Percentiles rank a stretch among this genome's conserved stretches.
These are phyloP conservation scores for Prunella strophiata DNA, from an alignment of 2,797 vertebrate species.

Conservation along the genomic window DNA sequence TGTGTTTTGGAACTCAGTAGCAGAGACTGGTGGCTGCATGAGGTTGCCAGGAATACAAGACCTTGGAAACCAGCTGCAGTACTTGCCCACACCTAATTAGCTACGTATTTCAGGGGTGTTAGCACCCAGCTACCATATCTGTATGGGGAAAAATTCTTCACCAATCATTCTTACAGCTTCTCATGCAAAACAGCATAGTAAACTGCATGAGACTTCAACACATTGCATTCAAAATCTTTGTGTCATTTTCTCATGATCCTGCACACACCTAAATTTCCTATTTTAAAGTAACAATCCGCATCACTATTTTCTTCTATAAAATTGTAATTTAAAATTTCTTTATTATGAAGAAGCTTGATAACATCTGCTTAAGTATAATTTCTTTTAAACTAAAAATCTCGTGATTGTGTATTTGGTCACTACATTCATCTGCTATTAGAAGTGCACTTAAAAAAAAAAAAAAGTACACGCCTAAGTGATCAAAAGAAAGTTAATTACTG, in stretches of 20 bases:
- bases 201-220: background rate
- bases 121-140: background rate
- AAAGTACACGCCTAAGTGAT: background rate
- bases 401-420: background rate
- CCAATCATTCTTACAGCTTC: background rate
- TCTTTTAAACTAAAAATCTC: background rate
- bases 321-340: background rate
- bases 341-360: background rate
- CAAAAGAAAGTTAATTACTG: slow-evolving; percentile 59
- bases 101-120: background rate
- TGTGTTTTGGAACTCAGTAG: background rate
- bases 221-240: background rate
- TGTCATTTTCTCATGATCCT: background rate
- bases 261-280: background rate
- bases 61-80: background rate
- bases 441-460: background rate
- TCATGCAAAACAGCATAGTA: background rate
- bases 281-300: background rate
- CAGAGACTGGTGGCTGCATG: background rate
- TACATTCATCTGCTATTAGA: background rate
- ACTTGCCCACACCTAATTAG: background rate
- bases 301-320: background rate
- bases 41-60: background rate
- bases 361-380: background rate
- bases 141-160: background rate